Evolutionary conservation across 1,140 invertebrate species (phyloP).

Genomic region (Leptinotarsa lineolata): DNA sequence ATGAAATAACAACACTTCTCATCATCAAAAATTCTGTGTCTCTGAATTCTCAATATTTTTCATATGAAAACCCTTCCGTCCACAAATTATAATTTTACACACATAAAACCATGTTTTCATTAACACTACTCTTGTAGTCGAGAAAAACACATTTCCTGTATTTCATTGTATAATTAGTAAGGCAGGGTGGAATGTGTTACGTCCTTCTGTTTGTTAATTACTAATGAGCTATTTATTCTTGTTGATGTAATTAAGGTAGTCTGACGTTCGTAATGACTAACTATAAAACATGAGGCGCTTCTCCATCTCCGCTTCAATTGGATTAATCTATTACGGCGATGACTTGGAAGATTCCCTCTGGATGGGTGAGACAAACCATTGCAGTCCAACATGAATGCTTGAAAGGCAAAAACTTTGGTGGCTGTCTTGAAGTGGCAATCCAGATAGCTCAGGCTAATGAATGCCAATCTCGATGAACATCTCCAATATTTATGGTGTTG

Average conservation of each 20-base stretch:
- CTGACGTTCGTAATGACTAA: slow-evolving; percentile 2
- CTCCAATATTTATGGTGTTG: too few species aligned
- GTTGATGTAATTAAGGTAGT: slow-evolving; percentile 27
- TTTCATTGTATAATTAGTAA: slow-evolving; percentile 4
- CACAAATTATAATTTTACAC: neutral
- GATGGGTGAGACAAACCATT: neutral
- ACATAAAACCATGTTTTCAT: neutral
- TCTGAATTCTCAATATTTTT: neutral
- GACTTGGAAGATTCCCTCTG: neutral
- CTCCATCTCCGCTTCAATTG: slow-evolving; percentile 1
- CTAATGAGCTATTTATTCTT: slow-evolving; percentile 26
- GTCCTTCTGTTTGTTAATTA: slow-evolving; percentile 21
- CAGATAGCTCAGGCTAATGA: too few species aligned
- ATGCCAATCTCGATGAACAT: too few species aligned
- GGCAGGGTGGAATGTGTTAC: slow-evolving; percentile 14
- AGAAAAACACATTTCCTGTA: neutral
- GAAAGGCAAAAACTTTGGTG: too few species aligned
- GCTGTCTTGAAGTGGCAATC: too few species aligned
- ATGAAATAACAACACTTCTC: too few species aligned
- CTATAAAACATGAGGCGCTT: slow-evolving; percentile 4
- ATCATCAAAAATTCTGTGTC: too few species aligned
- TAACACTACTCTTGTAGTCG: neutral
- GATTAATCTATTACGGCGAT: neutral
- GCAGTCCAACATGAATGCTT: neutral
- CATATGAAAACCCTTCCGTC: neutral